phyloP scores from a whole-genome alignment of 2,888 invertebrate species.

The Ormyrus pomaceus region DNA sequence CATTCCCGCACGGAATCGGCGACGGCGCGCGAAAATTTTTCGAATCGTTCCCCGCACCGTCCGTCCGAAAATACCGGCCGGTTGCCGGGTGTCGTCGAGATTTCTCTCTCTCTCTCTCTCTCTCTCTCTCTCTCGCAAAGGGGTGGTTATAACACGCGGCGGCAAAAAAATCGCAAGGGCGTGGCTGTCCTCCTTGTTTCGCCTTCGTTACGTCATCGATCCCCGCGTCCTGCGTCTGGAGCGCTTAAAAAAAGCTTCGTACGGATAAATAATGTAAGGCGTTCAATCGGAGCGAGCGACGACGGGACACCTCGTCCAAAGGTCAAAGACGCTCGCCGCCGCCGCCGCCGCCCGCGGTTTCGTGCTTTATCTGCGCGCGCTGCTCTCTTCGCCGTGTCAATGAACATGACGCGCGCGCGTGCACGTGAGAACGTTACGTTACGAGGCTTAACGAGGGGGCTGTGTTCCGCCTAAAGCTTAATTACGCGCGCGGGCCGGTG shows the following conservation, averaged over 20 bases:
- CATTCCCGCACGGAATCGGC: too few relatives aligned
- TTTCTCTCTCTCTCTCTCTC: neutral
- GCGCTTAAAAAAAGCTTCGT: slow-evolving; percentile 6
- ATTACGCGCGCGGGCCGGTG: too few relatives aligned
- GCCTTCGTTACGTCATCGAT: slow-evolving; percentile 32
- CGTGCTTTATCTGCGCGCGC: too few relatives aligned
- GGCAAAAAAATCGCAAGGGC: slow-evolving; percentile 47
- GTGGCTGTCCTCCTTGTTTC: slow-evolving; percentile 54
- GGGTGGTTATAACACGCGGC: neutral
- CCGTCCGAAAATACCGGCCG: neutral
- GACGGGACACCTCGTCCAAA: neutral
- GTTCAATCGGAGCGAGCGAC: slow-evolving; percentile 2
- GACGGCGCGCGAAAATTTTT: neutral
- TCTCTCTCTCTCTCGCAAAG: neutral
- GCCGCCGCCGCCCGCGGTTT: too few relatives aligned
- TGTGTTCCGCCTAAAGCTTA: too few relatives aligned
- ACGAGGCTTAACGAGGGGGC: too few relatives aligned
- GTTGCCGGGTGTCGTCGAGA: neutral
- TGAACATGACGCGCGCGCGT: too few relatives aligned
- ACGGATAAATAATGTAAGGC: slow-evolving; percentile 15
- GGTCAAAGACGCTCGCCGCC: slow-evolving; percentile 22
- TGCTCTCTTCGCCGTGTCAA: too few relatives aligned
- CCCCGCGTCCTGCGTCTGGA: neutral
- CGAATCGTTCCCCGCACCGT: neutral
- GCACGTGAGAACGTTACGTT: too few relatives aligned